These are phyloP conservation scores for Heliconius hermathena DNA, from an alignment of 1,140 invertebrate species.

Conservation along the genomic window DNA sequence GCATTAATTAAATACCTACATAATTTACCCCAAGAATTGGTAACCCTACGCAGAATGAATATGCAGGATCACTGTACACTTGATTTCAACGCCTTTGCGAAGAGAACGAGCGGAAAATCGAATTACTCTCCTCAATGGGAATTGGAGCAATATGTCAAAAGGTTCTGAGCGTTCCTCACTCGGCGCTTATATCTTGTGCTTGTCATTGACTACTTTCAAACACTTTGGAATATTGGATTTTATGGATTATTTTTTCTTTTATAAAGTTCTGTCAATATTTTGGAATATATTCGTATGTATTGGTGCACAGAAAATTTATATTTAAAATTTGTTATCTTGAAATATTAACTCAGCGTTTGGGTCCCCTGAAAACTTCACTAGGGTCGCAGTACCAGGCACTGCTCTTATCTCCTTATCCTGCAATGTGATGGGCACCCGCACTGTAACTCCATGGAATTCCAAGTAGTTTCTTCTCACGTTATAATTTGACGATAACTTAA, in stretches of 20 bases:
- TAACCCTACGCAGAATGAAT: constrained; percentile 47
- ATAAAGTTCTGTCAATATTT: neutral
- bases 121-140: constrained; percentile 46
- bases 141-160: constrained; percentile 52
- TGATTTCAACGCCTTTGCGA: constrained; percentile 42
- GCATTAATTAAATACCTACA: no score
- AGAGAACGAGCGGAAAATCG: constrained; percentile 63
- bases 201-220: constrained; percentile 10
- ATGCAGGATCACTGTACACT: constrained; percentile 55
- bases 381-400: no score
- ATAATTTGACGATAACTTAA: no score
- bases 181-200: constrained; percentile 12
- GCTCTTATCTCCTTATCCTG: no score
- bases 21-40: neutral
- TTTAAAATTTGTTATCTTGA: no score
- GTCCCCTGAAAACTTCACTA: no score
- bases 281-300: no score
- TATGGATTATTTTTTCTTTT: neutral
- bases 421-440: no score
- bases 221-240: constrained; percentile 8
- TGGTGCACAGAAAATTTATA: no score
- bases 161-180: constrained; percentile 41
- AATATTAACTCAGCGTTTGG: no score
- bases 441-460: no score
- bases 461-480: no score